These are phyloP conservation scores for Stegodyphus dumicola DNA, from an alignment of 1,140 invertebrate genomes.

Conservation along the genomic window DNA sequence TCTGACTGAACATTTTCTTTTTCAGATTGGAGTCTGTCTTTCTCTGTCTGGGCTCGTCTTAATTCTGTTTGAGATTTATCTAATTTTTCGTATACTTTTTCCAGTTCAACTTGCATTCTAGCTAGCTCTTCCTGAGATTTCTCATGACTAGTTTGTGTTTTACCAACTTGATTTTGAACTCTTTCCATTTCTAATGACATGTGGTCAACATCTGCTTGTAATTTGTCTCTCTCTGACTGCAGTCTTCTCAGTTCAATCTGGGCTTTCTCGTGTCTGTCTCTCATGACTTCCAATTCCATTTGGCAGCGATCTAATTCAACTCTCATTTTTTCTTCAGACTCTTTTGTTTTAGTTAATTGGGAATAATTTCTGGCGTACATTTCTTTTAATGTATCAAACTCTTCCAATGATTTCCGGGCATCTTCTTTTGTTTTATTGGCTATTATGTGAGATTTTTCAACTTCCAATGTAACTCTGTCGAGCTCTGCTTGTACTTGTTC, in stretches of 20 bases:
- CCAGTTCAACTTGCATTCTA: slow-evolving; percentile 85
- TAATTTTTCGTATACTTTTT: slow-evolving; percentile 90
- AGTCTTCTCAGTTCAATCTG: slow-evolving; percentile 84
- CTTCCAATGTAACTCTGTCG: slow-evolving; percentile 85
- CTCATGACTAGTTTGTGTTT: slow-evolving; percentile 84
- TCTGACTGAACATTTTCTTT: slow-evolving; percentile 82
- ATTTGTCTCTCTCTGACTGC: slow-evolving; percentile 86
- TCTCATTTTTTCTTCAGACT: slow-evolving; percentile 92
- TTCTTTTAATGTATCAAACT: slow-evolving; percentile 83
- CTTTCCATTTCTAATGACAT: slow-evolving; percentile 78
- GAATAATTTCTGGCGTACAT: slow-evolving; percentile 86
- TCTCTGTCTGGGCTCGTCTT: slow-evolving; percentile 81
- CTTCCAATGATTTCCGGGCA: slow-evolving; percentile 85
- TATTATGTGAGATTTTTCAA: slow-evolving; percentile 84
- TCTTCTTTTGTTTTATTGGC: slow-evolving; percentile 86
- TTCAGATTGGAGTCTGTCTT: slow-evolving; percentile 77
- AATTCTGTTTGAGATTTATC: slow-evolving; percentile 85
- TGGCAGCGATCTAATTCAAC: slow-evolving; percentile 84
- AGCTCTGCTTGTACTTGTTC: slow-evolving; percentile 87
- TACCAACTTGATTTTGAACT: slow-evolving; percentile 80
- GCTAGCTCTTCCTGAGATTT: slow-evolving; percentile 89
- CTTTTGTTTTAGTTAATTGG: slow-evolving; percentile 85
- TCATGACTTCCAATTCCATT: slow-evolving; percentile 84
- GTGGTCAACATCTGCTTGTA: slow-evolving; percentile 83
- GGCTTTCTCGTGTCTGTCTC: slow-evolving; percentile 88